Percentiles rank a stretch among this genome's conserved stretches.
These are phyloP conservation scores for Eulemur rufifrons DNA, from an alignment of 2,113 vertebrate species.

Conservation along the genomic window DNA sequence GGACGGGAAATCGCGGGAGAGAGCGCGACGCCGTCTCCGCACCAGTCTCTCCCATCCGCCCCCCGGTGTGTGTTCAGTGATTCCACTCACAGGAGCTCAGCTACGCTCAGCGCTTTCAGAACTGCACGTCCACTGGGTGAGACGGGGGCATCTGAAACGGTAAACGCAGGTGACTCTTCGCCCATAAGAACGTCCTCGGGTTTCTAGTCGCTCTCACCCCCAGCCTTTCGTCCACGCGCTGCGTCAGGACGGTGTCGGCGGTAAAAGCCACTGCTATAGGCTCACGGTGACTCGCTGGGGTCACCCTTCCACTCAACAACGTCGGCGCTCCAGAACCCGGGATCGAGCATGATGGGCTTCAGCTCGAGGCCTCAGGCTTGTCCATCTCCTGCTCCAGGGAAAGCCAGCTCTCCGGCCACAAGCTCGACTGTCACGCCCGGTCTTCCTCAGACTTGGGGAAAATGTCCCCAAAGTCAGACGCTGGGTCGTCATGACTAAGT, in stretches of 20 bases:
- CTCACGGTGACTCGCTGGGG: accelerated
- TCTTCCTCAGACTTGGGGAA: not conserved
- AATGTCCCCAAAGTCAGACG: not conserved
- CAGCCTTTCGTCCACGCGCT: accelerated
- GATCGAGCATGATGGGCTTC: accelerated
- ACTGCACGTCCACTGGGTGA: not conserved
- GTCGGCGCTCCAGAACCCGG: not conserved
- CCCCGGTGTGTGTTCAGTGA: too few relatives aligned
- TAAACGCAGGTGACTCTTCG: not conserved
- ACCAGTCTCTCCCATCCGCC: not conserved
- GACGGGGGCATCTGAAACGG: not conserved
- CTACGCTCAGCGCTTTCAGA: too few relatives aligned
- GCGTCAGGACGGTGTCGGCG: accelerated
- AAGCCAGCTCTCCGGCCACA: not conserved
- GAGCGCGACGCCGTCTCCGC: accelerated
- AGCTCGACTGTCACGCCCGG: not conserved
- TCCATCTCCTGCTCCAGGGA: accelerated
- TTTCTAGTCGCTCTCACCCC: accelerated
- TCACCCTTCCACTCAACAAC: accelerated
- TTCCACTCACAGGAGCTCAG: accelerated
- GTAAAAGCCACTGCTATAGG: accelerated
- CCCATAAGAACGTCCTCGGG: not conserved
- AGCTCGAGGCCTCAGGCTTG: not conserved
- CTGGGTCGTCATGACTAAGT: not conserved
- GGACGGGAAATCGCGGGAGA: too few relatives aligned